Percentiles rank a stretch among this genome's conserved stretches.
Evolutionary conservation across 1,140 invertebrate species (phyloP).

Genomic region (Drosophila bocqueti): DNA sequence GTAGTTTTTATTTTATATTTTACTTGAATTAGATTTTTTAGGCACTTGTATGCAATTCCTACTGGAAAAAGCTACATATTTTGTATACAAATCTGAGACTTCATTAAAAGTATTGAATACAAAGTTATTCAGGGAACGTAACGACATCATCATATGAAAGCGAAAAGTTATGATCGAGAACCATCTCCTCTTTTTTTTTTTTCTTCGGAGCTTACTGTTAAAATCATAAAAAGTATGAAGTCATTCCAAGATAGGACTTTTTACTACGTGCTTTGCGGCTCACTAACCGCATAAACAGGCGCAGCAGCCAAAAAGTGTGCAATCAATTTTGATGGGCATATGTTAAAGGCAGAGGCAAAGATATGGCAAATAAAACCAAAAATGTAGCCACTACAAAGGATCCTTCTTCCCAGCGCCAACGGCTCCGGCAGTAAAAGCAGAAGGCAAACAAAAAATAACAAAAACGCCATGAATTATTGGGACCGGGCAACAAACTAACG

Average conservation of each 20-base stretch:
- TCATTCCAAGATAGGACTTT: conserved; percentile 14
- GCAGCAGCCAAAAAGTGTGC: conserved; percentile 34
- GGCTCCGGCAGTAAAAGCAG: conserved; percentile 38
- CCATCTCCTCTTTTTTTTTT: conserved; percentile 1
- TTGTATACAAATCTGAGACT: neutral
- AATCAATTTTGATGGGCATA: conserved; percentile 73
- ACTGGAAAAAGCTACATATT: too few relatives aligned
- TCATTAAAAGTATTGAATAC: conserved; percentile 11
- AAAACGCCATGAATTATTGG: conserved; percentile 46
- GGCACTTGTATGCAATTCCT: neutral
- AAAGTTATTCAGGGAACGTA: conserved; percentile 4
- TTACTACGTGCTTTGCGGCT: conserved; percentile 52
- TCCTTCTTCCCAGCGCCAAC: neutral
- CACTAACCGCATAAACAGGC: conserved; percentile 50
- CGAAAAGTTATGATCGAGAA: conserved; percentile 18
- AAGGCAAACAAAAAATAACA: conserved; percentile 34
- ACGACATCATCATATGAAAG: conserved; percentile 1
- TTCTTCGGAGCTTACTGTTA: conserved; percentile 24
- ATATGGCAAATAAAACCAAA: conserved; percentile 28
- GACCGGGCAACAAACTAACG: conserved; percentile 48
- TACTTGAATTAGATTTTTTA: neutral
- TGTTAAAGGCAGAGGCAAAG: conserved; percentile 30
- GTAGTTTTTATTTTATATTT: neutral
- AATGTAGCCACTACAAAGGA: conserved; percentile 25
- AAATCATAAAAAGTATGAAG: conserved; percentile 55